phyloP scores from a whole-genome alignment of 2,888 invertebrate genomes.

The Acrobeloides nanus region DNA sequence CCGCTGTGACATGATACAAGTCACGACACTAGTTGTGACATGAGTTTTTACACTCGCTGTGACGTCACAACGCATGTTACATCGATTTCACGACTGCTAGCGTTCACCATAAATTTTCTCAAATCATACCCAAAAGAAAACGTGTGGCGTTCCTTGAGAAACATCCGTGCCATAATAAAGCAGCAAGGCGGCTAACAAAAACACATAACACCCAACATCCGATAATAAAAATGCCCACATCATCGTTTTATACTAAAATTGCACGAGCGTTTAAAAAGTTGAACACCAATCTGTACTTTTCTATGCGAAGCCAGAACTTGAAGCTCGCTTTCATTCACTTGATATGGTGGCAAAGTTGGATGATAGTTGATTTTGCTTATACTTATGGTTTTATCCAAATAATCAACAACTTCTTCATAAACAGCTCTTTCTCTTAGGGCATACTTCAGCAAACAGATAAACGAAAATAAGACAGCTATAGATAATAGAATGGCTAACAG shows the following conservation, averaged over 20 bases:
- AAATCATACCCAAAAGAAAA: constrained; percentile 42
- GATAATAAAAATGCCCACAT: constrained; percentile 40
- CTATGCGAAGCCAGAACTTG: constrained; percentile 31
- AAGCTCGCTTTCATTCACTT: constrained; percentile 38
- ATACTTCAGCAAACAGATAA: constrained; percentile 26
- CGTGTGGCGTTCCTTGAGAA: constrained; percentile 25
- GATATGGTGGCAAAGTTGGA: constrained; percentile 36
- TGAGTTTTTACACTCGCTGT: too few species aligned
- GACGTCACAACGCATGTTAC: too few species aligned
- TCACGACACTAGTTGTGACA: too few species aligned
- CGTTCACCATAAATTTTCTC: constrained; percentile 7
- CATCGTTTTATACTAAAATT: constrained; percentile 47
- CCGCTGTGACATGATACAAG: too few species aligned
- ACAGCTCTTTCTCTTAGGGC: constrained; percentile 10
- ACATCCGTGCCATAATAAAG: constrained; percentile 42
- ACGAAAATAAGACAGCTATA: constrained; percentile 32
- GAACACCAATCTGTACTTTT: too few species aligned
- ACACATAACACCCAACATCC: constrained; percentile 34
- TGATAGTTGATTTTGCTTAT: constrained; percentile 51
- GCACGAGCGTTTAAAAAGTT: too few species aligned
- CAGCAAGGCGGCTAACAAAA: constrained; percentile 32
- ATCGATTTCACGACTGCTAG: background rate
- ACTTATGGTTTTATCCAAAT: constrained; percentile 42
- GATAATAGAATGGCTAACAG: constrained; percentile 27
- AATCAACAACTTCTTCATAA: constrained; percentile 33